Conservation (phyloP, 2,888 invertebrate species). For the Spodoptera littoralis region DNA sequence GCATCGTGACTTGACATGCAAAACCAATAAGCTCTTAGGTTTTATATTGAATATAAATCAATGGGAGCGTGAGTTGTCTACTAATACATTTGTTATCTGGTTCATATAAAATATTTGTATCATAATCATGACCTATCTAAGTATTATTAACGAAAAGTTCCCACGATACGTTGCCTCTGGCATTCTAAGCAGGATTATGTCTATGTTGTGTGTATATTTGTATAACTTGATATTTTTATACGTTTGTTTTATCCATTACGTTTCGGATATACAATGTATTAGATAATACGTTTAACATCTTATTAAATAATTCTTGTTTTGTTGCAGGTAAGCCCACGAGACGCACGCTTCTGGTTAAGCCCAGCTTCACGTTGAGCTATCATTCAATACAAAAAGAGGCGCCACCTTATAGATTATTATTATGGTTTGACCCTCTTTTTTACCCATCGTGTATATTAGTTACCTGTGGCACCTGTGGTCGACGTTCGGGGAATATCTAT, state of each 20-base stretch:
- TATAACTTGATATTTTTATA: constrained; percentile 6
- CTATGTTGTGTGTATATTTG: constrained; percentile 9
- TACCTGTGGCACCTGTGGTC: constrained; percentile 37
- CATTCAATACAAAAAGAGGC: constrained; percentile 46
- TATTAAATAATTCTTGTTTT: constrained; percentile 51
- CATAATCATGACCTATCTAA: constrained; percentile 38
- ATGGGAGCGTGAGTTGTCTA: constrained; percentile 44
- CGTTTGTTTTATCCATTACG: constrained; percentile 31
- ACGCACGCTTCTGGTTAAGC: constrained; percentile 51
- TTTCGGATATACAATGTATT: constrained; percentile 11
- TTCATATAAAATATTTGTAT: constrained; percentile 39
- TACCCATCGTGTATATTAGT: constrained; percentile 41
- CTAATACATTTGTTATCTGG: constrained; percentile 30
- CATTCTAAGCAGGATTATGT: constrained; percentile 30
- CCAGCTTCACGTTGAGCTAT: constrained; percentile 34
- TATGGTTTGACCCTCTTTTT: constrained; percentile 39
- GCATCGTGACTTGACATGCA: constrained; percentile 56
- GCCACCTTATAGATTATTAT: constrained; percentile 48
- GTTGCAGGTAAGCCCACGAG: constrained; percentile 67
- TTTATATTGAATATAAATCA: constrained; percentile 53
- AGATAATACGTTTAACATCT: constrained; percentile 22
- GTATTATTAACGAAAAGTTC: constrained; percentile 37
- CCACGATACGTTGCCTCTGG: constrained; percentile 43
- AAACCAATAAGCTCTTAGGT: constrained; percentile 48
- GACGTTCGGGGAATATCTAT: constrained; percentile 57